These are phyloP conservation scores for Falco peregrinus DNA, from an alignment of 2,797 vertebrate species.

Conservation along the genomic window DNA sequence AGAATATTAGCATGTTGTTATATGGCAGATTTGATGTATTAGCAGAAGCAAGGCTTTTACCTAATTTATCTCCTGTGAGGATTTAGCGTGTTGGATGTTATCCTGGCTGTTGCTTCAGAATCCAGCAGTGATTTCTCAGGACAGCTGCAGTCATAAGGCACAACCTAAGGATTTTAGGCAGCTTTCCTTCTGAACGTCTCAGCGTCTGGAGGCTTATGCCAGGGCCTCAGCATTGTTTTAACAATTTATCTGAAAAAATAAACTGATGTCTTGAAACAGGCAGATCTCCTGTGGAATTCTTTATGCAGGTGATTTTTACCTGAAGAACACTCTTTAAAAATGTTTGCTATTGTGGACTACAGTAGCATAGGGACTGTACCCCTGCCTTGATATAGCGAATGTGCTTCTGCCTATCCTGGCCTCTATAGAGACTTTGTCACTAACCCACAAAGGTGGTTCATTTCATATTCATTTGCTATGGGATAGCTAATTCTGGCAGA, in stretches of 20 bases:
- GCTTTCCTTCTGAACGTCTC: background rate
- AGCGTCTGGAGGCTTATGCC: background rate
- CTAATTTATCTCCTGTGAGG: background rate
- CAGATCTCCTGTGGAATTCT: background rate
- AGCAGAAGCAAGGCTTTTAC: background rate
- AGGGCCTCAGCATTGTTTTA: background rate
- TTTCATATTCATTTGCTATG: background rate
- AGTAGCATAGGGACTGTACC: background rate
- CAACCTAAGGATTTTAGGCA: background rate
- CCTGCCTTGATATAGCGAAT: background rate
- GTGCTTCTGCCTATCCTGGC: background rate
- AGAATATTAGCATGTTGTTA: background rate
- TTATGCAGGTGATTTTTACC: background rate
- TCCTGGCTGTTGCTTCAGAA: background rate
- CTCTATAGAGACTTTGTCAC: background rate
- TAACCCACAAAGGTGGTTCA: background rate
- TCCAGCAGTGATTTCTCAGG: background rate
- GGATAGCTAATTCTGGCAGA: background rate
- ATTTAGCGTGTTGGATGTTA: background rate
- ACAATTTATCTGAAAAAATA: background rate
- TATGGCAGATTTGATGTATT: background rate
- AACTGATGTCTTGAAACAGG: background rate
- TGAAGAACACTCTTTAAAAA: background rate
- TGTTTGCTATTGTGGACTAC: background rate
- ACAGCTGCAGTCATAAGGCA: background rate